Conservation (phyloP, 1,140 invertebrate genomes). For the Heliconius hewitsoni region DNA sequence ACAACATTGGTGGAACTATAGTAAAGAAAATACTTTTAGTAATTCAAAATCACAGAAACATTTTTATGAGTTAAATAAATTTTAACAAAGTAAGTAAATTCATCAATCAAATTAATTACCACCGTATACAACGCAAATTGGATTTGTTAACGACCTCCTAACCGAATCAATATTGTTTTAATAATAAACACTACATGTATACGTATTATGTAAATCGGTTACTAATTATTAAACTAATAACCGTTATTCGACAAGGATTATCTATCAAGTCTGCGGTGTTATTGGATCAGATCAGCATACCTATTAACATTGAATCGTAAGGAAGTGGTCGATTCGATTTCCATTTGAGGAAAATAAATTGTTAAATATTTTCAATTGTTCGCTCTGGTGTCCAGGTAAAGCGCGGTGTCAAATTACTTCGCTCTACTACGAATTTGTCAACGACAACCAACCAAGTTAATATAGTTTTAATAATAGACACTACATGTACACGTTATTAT, state of each 20-base stretch:
- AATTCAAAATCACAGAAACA: background rate
- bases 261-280: slow-evolving; percentile 7
- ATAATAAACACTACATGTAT: slow-evolving; percentile 9
- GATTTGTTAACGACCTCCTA: slow-evolving; percentile 12
- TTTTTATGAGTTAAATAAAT: slow-evolving; percentile 7
- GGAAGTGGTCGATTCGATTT: slow-evolving; percentile 47
- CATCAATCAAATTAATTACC: slow-evolving; percentile 7
- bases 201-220: slow-evolving; percentile 11
- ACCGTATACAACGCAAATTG: slow-evolving; percentile 10
- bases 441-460: slow-evolving; percentile 2
- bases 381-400: no score
- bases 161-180: slow-evolving; percentile 18
- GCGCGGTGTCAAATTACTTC: no score
- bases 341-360: no score
- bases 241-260: slow-evolving; percentile 5
- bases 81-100: background rate
- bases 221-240: slow-evolving; percentile 14
- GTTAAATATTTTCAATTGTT: no score
- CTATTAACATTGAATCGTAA: slow-evolving; percentile 65
- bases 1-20: slow-evolving; percentile 83
- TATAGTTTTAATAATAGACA: background rate
- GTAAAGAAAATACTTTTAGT: background rate
- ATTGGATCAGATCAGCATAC: slow-evolving; percentile 9
- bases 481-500: background rate
- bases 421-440: background rate